These are phyloP conservation scores for Lordiphosa fenestrarum DNA, from an alignment of 2,888 invertebrate species.

Conservation along the genomic window DNA sequence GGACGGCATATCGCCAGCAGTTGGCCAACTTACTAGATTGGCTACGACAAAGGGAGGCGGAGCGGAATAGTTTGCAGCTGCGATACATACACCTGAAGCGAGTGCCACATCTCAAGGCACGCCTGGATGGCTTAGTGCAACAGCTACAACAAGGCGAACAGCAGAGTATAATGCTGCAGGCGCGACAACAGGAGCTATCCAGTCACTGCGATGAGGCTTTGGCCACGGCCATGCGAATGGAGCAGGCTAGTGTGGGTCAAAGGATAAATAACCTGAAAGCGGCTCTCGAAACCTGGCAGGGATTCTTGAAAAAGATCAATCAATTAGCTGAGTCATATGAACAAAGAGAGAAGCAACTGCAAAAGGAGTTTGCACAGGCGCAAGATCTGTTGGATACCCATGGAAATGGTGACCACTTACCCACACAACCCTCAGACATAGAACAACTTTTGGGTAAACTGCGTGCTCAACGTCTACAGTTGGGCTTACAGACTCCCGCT, in stretches of 20 bases:
- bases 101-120: constrained; percentile 85
- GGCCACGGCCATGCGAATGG: constrained; percentile 89
- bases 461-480: constrained; percentile 83
- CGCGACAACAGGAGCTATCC: constrained; percentile 85
- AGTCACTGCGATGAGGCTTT: constrained; percentile 88
- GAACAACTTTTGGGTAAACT: constrained; percentile 85
- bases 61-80: constrained; percentile 88
- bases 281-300: constrained; percentile 90
- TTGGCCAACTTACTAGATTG: constrained; percentile 87
- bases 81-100: constrained; percentile 90
- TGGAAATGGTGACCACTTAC: constrained; percentile 82
- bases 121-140: constrained; percentile 86
- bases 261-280: constrained; percentile 90
- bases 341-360: constrained; percentile 83
- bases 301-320: constrained; percentile 86
- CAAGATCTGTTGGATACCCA: constrained; percentile 84
- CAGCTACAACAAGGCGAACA: constrained; percentile 86
- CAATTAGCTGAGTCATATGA: constrained; percentile 85
- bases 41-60: constrained; percentile 90
- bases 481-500: constrained; percentile 81
- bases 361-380: constrained; percentile 84
- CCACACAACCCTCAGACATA: constrained; percentile 83
- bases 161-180: constrained; percentile 84
- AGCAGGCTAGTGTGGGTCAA: constrained; percentile 88
- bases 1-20: constrained; percentile 89